A percentile compares a stretch with the other conserved stretches of the same genome.
phyloP scores from a whole-genome alignment of 2,888 invertebrate genomes.

The Dicycla oo region DNA sequence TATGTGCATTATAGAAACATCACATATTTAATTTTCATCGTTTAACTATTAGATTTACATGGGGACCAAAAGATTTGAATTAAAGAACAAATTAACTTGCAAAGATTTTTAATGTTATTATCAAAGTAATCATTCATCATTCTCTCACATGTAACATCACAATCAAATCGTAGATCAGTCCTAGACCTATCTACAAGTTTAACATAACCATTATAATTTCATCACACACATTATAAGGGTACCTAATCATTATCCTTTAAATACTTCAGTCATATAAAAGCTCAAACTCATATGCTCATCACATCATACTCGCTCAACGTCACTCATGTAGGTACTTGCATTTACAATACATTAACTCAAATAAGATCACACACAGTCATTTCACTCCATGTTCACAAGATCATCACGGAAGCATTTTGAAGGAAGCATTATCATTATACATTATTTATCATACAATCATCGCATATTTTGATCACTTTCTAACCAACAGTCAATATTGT shows the following conservation, averaged over 20 bases:
- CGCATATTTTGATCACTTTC: not conserved
- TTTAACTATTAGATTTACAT: conserved; percentile 31
- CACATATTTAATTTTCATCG: conserved; percentile 43
- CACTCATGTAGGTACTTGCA: conserved; percentile 15
- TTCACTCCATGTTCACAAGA: conserved; percentile 11
- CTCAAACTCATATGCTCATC: conserved; percentile 19
- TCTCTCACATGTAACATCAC: conserved; percentile 18
- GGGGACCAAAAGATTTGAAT: conserved; percentile 51
- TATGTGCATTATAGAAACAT: conserved; percentile 41
- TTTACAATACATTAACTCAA: conserved; percentile 25
- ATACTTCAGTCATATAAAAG: not conserved
- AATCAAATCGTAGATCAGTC: conserved; percentile 5
- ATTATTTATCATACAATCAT: not conserved
- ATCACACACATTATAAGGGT: not conserved
- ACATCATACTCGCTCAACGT: not conserved
- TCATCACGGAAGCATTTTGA: not conserved
- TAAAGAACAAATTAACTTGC: conserved; percentile 59
- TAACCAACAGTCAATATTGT: conserved; percentile 8
- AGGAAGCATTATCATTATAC: not conserved
- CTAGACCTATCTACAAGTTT: conserved; percentile 4
- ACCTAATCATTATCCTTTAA: not conserved
- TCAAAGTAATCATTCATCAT: conserved; percentile 54
- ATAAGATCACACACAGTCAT: conserved; percentile 2
- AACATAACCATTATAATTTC: conserved; percentile 7
- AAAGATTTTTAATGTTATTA: conserved; percentile 67